Evolutionary conservation across 2,888 invertebrate genomes (phyloP), one percentile per base, ranked within the genome.

Genomic region (Gibbula magus): DNA sequence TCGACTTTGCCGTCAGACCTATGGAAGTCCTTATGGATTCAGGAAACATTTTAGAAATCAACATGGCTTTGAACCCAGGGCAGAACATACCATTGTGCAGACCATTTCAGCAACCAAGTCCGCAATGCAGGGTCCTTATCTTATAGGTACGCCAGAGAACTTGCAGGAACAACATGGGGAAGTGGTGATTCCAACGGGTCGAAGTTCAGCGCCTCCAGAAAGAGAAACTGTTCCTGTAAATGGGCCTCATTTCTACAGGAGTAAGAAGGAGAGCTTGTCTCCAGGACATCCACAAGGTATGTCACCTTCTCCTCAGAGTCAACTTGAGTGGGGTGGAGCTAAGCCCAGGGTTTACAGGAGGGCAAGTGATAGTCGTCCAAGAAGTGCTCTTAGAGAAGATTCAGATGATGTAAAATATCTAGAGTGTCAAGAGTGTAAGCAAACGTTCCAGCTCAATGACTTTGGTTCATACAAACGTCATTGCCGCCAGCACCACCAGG

Each of bases 21-120:
- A 92, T 79, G 91, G 91, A 13, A 92, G 91, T 80, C 89, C 90
- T 0, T 91, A 92, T 83, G 91, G 90, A 45, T 91, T 92, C 81
- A 81, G 91, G 66, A 91, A 91, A 80, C 92, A 92, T 82, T 92
- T 92, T 79, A 83, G 89, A 51, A 92, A 92, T 81, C 89, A 89
- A 75, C 92, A 92, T 86, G 91, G 91, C 4, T 91, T 90, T 86
- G 91, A 91, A 79, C 92, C 92, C 0, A 88, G 88, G 18, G 87
- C 90, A 0, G 91, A 92, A 51, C 90, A 91, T 75, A 91, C 91
- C 5, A 87, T 89, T 35, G 89, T 92, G n/a, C 90, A 91, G 75
- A 91, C 91, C 18, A 92, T 91, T 61, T 90, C 91, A n/a, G 91
- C 89, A 13, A 91, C 91, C 0, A 90, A 90, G 77, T 85, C 87